A percentile compares a stretch with the other conserved stretches of the same genome.
These are phyloP conservation scores for Hypsibius dujardini DNA, from an alignment of 1,140 invertebrate genomes.

Conservation along the genomic window DNA sequence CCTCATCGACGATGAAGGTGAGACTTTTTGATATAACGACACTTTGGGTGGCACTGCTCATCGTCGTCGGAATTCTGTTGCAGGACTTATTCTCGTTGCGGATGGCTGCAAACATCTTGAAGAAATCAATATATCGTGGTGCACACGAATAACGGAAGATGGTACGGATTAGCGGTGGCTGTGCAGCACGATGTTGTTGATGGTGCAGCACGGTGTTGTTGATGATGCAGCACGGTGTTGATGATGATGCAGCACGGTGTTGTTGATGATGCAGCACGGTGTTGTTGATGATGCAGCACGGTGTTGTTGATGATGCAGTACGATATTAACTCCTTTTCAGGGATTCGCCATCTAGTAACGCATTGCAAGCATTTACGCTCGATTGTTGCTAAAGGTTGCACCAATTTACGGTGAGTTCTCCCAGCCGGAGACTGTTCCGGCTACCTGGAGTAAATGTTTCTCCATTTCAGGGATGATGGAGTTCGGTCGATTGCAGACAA, in stretches of 20 bases:
- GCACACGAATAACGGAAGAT: slow-evolving; percentile 73
- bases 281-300: background rate
- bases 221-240: background rate
- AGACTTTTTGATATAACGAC: too few relatives aligned
- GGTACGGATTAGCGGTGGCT: slow-evolving; percentile 35
- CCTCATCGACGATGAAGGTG: slow-evolving; percentile 56
- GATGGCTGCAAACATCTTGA: slow-evolving; percentile 39
- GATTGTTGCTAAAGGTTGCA: background rate
- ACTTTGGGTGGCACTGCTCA: too few relatives aligned
- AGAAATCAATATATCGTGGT: slow-evolving; percentile 91
- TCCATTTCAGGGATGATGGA: too few relatives aligned
- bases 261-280: background rate
- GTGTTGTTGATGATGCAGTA: background rate
- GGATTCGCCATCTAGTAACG: background rate
- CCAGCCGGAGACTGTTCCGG: background rate
- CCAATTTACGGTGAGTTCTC: background rate
- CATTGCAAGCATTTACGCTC: slow-evolving; percentile 38
- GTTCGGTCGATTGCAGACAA: background rate
- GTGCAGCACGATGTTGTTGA: background rate
- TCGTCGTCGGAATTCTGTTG: too few relatives aligned
- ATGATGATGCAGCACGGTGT: too few relatives aligned
- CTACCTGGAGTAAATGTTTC: background rate
- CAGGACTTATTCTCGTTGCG: background rate
- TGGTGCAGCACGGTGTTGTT: background rate
- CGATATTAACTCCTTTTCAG: slow-evolving; percentile 15